Evolutionary conservation across 1,140 invertebrate genomes (phyloP), one percentile per base, ranked within the genome.

Genomic region (Dendrolimus kikuchii): DNA sequence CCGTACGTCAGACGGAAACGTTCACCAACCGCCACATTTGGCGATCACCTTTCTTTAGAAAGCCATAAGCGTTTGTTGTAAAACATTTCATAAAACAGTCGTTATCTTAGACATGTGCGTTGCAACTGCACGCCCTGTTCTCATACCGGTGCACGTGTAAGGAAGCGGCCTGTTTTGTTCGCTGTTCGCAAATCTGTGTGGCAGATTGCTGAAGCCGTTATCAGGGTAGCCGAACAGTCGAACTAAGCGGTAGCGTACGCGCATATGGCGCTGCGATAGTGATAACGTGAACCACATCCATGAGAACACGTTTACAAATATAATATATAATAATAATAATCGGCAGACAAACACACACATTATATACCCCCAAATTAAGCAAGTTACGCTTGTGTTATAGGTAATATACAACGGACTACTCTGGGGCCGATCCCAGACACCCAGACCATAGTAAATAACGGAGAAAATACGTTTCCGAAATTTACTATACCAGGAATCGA

Each of bases 31-130:
- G 47, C 52, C 68, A 81, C 74, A 81, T 81, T 81, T 79, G 78
- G 74, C 73, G 74, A 72, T 78, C 75, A 80, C 78, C 76, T 81
- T 81, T 76, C 78, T 73, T 68, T 74, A 68, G 73, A 81, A 77
- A 77, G 71, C 72, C 57, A 58, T 68, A 56, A 67, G 62, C 43
- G 49, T 63, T 74, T 66, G 74, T 78, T 75, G 75, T 81, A 81
- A 82, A 82, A 81, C 70, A 74, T 77, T 82, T 76, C 68, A 73
- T 78, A 80, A 75, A 80, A 77, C 73, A 71, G 66, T 72, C 67
- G 68, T 76, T 72, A 75, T 65, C 62, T 56, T 46, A 53, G 61
- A 59, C 77, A 78, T 78, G 74, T 77, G 74, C 51, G 49, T 49
- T 63, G 59, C 61, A 61, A 53, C 42, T 60, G 57, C 57, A 51